Evolutionary conservation across 2,888 invertebrate species (phyloP).

Genomic region (Drosophila gaucha): DNA sequence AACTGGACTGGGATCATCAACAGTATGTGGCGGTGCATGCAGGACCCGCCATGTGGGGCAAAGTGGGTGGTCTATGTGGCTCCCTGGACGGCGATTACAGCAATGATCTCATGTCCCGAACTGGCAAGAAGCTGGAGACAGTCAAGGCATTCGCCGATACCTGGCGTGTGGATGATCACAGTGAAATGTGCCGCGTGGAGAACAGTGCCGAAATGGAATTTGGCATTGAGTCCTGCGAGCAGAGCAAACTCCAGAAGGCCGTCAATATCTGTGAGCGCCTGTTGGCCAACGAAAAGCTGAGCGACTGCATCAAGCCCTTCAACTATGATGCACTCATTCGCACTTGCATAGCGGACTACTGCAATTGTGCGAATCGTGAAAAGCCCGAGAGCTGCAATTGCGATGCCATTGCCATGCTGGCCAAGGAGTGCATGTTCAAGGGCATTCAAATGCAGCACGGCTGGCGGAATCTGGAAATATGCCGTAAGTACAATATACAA

Average conservation of each 20-base stretch:
- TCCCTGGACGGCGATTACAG: conserved; percentile 88
- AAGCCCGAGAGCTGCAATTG: conserved; percentile 90
- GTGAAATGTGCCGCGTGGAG: conserved; percentile 79
- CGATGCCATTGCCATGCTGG: conserved; percentile 90
- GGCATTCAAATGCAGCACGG: conserved; percentile 87
- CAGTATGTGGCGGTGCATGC: conserved; percentile 89
- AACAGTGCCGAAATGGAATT: conserved; percentile 78
- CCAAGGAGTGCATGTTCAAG: conserved; percentile 90
- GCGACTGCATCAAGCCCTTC: conserved; percentile 88
- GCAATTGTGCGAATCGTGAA: conserved; percentile 87
- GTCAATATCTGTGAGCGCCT: conserved; percentile 87
- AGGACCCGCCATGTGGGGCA: conserved; percentile 90
- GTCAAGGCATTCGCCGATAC: conserved; percentile 83
- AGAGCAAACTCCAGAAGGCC: conserved; percentile 84
- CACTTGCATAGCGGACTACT: conserved; percentile 93
- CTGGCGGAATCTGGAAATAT: conserved; percentile 92
- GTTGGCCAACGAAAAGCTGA: conserved; percentile 88
- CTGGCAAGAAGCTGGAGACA: conserved; percentile 85
- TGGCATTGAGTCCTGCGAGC: conserved; percentile 76
- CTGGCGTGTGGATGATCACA: conserved; percentile 82
- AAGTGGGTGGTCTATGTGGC: conserved; percentile 93
- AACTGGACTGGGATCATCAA: conserved; percentile 91
- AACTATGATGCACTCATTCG: conserved; percentile 88
- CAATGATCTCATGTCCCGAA: conserved; percentile 89
- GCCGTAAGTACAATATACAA: conserved; percentile 89